Evolutionary conservation across 2,888 invertebrate genomes (phyloP), one percentile per base, ranked within the genome.

Genomic region (Apantesis nais): DNA sequence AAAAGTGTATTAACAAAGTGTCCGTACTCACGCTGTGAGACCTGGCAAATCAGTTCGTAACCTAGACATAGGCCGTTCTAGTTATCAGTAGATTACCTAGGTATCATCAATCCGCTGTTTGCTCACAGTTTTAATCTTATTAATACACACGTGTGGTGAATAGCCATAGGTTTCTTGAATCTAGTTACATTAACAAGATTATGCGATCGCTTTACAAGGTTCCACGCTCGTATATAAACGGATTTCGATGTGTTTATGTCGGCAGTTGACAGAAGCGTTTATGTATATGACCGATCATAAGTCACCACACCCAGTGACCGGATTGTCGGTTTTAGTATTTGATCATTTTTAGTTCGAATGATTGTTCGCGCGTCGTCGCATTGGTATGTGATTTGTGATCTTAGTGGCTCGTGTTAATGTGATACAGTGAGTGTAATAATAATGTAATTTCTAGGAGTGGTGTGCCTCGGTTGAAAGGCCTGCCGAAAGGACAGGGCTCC

Each of bases 141-240:
- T 96, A 96, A 94, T 96, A 95, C 94, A 96, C 96, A 96, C 96
- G 96, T 96, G 96, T 95, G 93, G 93, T 90, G 90, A 94, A 92
- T 94, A 95, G 95, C 93, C 95, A 95, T 95, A 95, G 96, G 96
- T 97, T 97, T 97, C 97, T 95, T 95, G 96, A 97, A 97, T 97
- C 97, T 96, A 96, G 96, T 97, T 97, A 97, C 95, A 95, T 95
- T 97, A 97, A 97, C 96, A 95, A 96, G 97, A 97, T 97, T 97
- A 96, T 93, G 94, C 93, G 95, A 95, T 94, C 94, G 95, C 93
- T 95, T 93, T 91, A 92, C 95, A 93, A 94, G 94, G 94, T 92
- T 94, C 92, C 89, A 90, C 93, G 93, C 92, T 95, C 95, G 95
- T 96, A 95, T 96, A 95, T 93, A 95, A 95, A 93, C 93, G 93